Conservation (phyloP, 2,797 vertebrate genomes). For the Taeniopygia guttata region DNA sequence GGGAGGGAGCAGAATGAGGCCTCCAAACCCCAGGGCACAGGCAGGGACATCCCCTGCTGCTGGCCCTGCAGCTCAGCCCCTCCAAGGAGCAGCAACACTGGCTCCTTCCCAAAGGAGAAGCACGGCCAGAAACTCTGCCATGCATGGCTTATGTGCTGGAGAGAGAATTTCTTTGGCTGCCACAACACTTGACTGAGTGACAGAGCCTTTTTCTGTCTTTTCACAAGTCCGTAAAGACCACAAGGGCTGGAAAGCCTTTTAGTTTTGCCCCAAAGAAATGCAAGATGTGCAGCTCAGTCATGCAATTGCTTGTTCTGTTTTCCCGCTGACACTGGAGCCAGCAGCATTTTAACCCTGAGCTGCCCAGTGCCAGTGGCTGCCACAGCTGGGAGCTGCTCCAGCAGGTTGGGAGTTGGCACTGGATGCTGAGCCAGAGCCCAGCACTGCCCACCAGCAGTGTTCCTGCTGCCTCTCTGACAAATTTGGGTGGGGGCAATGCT, state of each 20-base stretch:
- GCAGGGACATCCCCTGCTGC: not conserved
- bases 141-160: not conserved
- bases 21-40: fast-evolving
- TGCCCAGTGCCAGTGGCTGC: fast-evolving
- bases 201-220: not conserved
- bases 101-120: not conserved
- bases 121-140: not conserved
- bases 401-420: fast-evolving
- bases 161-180: not conserved
- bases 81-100: not conserved
- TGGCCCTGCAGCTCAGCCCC: not conserved
- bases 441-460: fast-evolving
- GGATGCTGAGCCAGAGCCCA: not conserved
- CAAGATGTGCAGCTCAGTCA: not conserved
- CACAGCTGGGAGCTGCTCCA: fast-evolving
- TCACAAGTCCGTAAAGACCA: not conserved
- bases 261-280: not conserved
- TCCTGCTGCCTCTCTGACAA: fast-evolving
- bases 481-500: not conserved
- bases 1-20: not conserved
- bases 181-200: not conserved
- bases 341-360: not conserved
- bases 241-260: not conserved
- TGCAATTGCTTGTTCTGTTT: not conserved
- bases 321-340: not conserved